Conservation (phyloP, 2,797 vertebrate species). For the Rhinichthys osculus region DNA sequence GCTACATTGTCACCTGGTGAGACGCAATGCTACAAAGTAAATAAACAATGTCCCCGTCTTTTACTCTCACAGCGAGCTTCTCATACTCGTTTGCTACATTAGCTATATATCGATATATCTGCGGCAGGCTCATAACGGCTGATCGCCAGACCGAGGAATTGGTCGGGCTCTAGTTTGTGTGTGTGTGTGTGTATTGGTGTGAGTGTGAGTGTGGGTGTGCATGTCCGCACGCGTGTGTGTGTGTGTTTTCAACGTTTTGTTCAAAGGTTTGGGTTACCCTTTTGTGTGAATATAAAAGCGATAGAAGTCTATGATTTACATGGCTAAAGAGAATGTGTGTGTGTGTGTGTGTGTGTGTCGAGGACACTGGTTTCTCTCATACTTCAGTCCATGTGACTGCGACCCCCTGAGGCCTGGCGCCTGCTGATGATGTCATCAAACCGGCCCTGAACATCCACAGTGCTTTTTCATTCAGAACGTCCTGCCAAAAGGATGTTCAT, state of each 20-base stretch:
- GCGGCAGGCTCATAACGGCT: too few species aligned
- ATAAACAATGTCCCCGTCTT: too few species aligned
- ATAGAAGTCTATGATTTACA: neutral
- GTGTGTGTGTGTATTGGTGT: neutral
- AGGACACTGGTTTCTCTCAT: slow-evolving; percentile 18
- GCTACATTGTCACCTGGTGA: too few species aligned
- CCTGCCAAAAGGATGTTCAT: neutral
- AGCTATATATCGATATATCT: too few species aligned
- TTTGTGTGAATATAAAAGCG: neutral
- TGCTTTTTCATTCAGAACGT: slow-evolving; percentile 4
- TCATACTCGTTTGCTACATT: too few species aligned
- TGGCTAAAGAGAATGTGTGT: neutral
- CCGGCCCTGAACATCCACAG: neutral
- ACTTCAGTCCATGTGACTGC: slow-evolving; percentile 16
- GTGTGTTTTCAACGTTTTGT: neutral
- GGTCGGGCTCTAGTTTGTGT: neutral
- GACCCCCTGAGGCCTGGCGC: slow-evolving; percentile 31
- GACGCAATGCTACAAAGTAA: too few species aligned
- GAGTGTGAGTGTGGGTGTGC: neutral
- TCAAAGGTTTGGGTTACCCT: neutral
- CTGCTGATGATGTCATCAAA: slow-evolving; percentile 40
- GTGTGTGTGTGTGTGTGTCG: neutral
- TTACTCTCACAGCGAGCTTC: too few species aligned
- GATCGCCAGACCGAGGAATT: too few species aligned
- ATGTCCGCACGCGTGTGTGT: too few species aligned